Conservation (phyloP, 2,113 vertebrate genomes). For the Mesocricetus auratus region DNA sequence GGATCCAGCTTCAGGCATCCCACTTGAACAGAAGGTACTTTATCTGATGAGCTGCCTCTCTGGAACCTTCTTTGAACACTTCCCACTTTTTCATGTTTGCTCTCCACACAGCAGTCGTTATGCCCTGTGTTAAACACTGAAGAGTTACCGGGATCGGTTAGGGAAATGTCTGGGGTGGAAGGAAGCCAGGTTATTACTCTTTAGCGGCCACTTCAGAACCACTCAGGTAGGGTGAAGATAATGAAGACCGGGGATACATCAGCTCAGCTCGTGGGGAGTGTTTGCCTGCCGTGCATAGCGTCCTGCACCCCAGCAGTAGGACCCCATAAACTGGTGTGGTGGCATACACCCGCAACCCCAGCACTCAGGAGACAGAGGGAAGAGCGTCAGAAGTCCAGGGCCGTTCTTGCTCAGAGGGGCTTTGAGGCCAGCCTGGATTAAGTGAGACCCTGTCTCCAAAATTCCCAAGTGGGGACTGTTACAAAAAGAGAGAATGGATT, state of each 20-base stretch:
- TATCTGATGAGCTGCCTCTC: neutral
- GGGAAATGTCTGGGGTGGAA: neutral
- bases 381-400: neutral
- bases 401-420: neutral
- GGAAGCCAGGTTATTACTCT: neutral
- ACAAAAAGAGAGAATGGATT: neutral
- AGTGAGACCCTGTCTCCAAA: neutral
- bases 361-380: neutral
- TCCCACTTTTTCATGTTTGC: conserved; percentile 18
- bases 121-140: neutral
- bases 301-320: neutral
- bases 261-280: neutral
- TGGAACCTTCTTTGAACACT: neutral
- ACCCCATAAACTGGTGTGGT: neutral
- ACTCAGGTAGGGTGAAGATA: neutral
- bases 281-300: neutral
- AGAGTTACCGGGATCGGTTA: neutral
- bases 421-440: neutral
- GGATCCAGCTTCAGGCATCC: neutral
- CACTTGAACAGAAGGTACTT: neutral
- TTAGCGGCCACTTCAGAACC: neutral
- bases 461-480: neutral
- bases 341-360: neutral
- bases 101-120: neutral
- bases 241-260: neutral